Base-by-base conservation (phyloP, 2,113 vertebrate species). In the Microtus richardsoni region DNA sequence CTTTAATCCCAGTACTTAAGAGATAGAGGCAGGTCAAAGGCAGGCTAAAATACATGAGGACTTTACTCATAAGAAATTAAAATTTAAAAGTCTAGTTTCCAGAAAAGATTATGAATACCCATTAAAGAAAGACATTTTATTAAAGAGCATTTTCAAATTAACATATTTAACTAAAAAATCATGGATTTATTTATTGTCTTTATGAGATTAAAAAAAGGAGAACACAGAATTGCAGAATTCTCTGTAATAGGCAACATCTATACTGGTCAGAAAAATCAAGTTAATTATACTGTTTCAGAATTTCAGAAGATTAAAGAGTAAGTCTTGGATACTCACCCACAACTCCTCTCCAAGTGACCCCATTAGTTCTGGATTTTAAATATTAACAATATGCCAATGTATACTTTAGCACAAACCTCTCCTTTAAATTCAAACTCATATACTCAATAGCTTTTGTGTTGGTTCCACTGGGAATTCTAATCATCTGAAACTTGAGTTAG, bases 241-340 rank as follows among this genome's bases (percentile, higher is more conserved):
- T 91, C 62, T 93, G 11, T 86, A 68, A 82, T 44, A 74, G 58
- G 52, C 41, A 93, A 91, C 24, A 88, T 62, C 41, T 77, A 96
- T 93, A 70, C 16, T 22, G 30, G 47, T 60, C 39, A 86, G 71
- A 95, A 95, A 74, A 94, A 79, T 70, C 64, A 91, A 96, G 28
- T 87, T 93, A 95, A 91, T 91, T 71, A 84, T 49, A 90, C 79
- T 77, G 90, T 12, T 95, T n/a, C 13, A 82, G 41, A 89, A 80
- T 91, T 79, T 95, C 80, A 95, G 88, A 85, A 90, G 26, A 96
- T 93, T 91, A 49, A 95, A 62, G 17, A 68, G 36, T 44, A 92
- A 60, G 39, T 92, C 73, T 79, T 92, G 11, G 70, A 41, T 52
- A 88, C 33, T 84, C 47, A 6, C 21, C 80, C 52, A 10, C 49